A percentile compares a stretch with the other conserved stretches of the same genome.
phyloP scores from a whole-genome alignment of 2,888 invertebrate species.

The Herminia tarsipennalis region DNA sequence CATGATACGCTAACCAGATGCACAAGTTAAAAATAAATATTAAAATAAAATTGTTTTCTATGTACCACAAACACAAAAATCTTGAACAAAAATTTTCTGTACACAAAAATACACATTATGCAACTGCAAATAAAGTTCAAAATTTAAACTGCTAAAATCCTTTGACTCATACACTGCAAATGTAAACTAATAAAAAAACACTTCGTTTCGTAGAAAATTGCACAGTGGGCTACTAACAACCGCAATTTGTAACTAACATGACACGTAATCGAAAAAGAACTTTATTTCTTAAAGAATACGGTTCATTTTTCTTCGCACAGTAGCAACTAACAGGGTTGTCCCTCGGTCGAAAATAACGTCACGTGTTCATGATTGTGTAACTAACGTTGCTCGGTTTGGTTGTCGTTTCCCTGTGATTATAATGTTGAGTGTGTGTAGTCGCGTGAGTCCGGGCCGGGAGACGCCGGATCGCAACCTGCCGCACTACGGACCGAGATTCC shows the following conservation, averaged over 20 bases:
- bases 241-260: slow-evolving; percentile 1
- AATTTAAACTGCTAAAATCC: neutral
- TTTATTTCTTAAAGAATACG: slow-evolving; percentile 13
- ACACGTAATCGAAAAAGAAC: slow-evolving; percentile 16
- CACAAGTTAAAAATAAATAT: neutral
- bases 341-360: slow-evolving; percentile 25
- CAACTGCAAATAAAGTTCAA: neutral
- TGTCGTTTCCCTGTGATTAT: slow-evolving; percentile 58
- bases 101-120: neutral
- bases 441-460: slow-evolving; percentile 94
- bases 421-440: slow-evolving; percentile 87
- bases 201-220: slow-evolving; percentile 7
- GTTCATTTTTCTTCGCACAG: slow-evolving; percentile 10
- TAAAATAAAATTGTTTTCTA: too few species aligned
- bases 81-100: too few species aligned
- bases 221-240: slow-evolving; percentile 2
- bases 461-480: slow-evolving; percentile 94
- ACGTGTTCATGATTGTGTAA: slow-evolving; percentile 21
- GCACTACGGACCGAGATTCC: slow-evolving; percentile 96
- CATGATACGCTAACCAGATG: slow-evolving; percentile 24
- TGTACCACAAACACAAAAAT: too few species aligned
- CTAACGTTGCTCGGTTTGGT: slow-evolving; percentile 43
- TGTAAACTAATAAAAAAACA: neutral
- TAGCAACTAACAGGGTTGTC: slow-evolving; percentile 25
- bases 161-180: slow-evolving; percentile 2